These are phyloP conservation scores for Anas bahamensis DNA, from an alignment of 2,797 vertebrate genomes.

Conservation along the genomic window DNA sequence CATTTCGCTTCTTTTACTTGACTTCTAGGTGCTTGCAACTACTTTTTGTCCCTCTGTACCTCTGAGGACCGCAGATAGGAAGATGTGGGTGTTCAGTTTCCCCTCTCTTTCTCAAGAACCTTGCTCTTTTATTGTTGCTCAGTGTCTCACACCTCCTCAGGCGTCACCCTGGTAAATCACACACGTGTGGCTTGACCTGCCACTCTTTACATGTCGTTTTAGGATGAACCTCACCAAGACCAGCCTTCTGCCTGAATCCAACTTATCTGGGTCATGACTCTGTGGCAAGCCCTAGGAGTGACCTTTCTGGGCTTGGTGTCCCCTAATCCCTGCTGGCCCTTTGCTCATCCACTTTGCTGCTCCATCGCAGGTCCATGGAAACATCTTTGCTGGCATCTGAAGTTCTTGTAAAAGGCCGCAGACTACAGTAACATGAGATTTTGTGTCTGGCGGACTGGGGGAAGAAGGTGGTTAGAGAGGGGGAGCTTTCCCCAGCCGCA, in stretches of 20 bases:
- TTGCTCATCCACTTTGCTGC: accelerated
- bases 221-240: not conserved
- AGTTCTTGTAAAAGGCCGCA: not conserved
- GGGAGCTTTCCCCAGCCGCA: not conserved
- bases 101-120: not conserved
- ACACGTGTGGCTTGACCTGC: not conserved
- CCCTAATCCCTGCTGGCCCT: accelerated
- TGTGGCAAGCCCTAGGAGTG: not conserved
- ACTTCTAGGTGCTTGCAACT: not conserved
- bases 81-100: not conserved
- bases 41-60: not conserved
- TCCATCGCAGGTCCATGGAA: not conserved
- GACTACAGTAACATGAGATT: not conserved
- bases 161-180: not conserved
- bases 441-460: not conserved
- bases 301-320: not conserved
- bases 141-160: not conserved
- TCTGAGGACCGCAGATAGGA: not conserved
- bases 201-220: not conserved
- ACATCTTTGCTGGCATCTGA: not conserved
- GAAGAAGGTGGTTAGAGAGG: not conserved
- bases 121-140: not conserved
- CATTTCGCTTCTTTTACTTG: not conserved
- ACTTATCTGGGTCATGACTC: not conserved
- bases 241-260: not conserved